These are phyloP conservation scores for Macaca mulatta DNA, from an alignment of 2,113 vertebrate genomes.

Conservation along the genomic window DNA sequence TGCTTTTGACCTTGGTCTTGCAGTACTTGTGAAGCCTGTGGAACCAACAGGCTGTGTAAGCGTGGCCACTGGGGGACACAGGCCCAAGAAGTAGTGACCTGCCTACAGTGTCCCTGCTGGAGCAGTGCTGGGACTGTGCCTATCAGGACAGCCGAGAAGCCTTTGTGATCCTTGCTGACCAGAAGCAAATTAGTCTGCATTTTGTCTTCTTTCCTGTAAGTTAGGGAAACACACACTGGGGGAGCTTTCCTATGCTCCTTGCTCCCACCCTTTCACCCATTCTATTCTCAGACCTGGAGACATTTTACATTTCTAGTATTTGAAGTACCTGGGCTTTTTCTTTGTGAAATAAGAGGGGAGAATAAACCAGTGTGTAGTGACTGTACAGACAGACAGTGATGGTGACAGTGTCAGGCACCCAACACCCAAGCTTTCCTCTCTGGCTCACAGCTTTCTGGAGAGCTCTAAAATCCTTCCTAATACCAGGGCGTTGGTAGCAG, in stretches of 20 bases:
- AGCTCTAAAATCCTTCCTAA: background rate
- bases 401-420: background rate
- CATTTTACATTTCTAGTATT: background rate
- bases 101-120: accelerated
- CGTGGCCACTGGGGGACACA: background rate
- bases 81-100: background rate
- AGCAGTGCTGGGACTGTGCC: background rate
- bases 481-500: background rate
- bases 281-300: background rate
- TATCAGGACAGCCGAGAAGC: background rate
- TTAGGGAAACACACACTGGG: background rate
- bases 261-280: background rate
- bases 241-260: background rate
- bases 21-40: background rate
- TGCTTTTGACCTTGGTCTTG: background rate
- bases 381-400: accelerated
- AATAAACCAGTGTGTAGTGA: background rate
- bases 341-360: background rate
- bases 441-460: background rate
- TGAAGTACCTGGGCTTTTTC: background rate
- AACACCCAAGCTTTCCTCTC: background rate
- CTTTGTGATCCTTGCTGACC: background rate
- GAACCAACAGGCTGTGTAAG: background rate
- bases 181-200: background rate
- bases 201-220: background rate